Evolutionary conservation across 2,888 invertebrate species (phyloP), one percentile per base, ranked within the genome.

Genomic region (Ormyrus thymus): DNA sequence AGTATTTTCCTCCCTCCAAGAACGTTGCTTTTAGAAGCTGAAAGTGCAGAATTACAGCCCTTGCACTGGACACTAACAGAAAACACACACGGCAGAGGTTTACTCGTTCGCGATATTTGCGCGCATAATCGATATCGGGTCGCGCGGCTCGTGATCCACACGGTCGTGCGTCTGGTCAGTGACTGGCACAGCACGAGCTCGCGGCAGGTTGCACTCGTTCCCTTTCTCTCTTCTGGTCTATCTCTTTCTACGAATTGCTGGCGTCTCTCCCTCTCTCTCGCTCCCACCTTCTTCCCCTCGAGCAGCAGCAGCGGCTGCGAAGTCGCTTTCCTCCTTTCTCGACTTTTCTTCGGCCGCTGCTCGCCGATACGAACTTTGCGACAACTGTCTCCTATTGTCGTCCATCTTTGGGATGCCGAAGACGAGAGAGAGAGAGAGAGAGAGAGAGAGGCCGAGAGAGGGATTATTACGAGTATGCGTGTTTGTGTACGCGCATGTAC

Each of bases 91-190:
- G 29, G 29, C 29, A 29, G 29, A 29, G 29, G 29, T 4, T 29
- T 4, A 29, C 29, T 29, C 3, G 29, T 29, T 29, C 29, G 29
- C 29, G 29, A 29, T 29, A 29, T 29, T 59, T 10, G 50, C 51
- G 61, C 70, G 61, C 48, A 43, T 48, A 11, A 64, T 1, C 29
- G 29, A 13, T 58, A 7, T 9, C 50, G 10, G 50, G 50, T 50
- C 10, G 43, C 5, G 59, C 29, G 8, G 48, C 15, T 59, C 50
- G 59, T 59, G 70, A 29, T 29, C 29, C 29, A 29, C 13, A 46
- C 65, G 15, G 50, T 15, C 68, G 85, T 83, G 83, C 82, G 85
- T 83, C 85, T 87, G 88, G 87, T 89, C 88, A 85, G 87, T 87
- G 89, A 89, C 89, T 89, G 89, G 86, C 86, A 83, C 77, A 78